A percentile compares a stretch with the other conserved stretches of the same genome.
Evolutionary conservation across 2,888 invertebrate species (phyloP).

Genomic region (Peribatodes rhomboidaria): DNA sequence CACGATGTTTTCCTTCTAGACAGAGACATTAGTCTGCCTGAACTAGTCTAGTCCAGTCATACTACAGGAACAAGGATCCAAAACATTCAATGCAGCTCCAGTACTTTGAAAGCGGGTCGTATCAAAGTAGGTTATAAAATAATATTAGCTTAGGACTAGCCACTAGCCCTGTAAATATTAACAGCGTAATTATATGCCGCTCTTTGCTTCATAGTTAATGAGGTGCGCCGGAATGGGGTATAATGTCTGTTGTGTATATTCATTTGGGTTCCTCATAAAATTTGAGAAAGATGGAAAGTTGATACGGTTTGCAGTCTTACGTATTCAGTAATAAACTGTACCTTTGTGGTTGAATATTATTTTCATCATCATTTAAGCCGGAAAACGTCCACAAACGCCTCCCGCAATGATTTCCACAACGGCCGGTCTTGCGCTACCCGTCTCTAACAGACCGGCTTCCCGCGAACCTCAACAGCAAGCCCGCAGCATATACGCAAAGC

Average conservation of each 20-base stretch:
- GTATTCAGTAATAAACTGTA: background rate
- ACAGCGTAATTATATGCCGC: conserved; percentile 47
- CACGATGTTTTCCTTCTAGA: too few species aligned
- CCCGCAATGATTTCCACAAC: too few species aligned
- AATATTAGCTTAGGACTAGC: conserved; percentile 50
- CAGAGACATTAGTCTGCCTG: too few species aligned
- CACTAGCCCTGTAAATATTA: conserved; percentile 47
- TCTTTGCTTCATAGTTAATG: conserved; percentile 43
- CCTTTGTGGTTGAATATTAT: background rate
- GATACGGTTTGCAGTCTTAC: background rate
- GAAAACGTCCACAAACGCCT: too few species aligned
- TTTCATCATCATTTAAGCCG: too few species aligned
- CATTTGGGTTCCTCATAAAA: conserved; percentile 12
- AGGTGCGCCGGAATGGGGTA: conserved; percentile 26
- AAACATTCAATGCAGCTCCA: conserved; percentile 11
- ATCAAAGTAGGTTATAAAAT: conserved; percentile 17
- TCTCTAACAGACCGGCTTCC: too few species aligned
- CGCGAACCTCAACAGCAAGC: too few species aligned
- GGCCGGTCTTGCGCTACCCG: too few species aligned
- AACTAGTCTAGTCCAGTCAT: background rate
- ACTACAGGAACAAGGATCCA: background rate
- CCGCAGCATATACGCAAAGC: too few species aligned
- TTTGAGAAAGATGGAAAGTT: conserved; percentile 6
- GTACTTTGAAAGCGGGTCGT: conserved; percentile 8
- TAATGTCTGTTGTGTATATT: conserved; percentile 37